Evolutionary conservation across 2,888 invertebrate species (phyloP).

Genomic region (Drosophila rellima): DNA sequence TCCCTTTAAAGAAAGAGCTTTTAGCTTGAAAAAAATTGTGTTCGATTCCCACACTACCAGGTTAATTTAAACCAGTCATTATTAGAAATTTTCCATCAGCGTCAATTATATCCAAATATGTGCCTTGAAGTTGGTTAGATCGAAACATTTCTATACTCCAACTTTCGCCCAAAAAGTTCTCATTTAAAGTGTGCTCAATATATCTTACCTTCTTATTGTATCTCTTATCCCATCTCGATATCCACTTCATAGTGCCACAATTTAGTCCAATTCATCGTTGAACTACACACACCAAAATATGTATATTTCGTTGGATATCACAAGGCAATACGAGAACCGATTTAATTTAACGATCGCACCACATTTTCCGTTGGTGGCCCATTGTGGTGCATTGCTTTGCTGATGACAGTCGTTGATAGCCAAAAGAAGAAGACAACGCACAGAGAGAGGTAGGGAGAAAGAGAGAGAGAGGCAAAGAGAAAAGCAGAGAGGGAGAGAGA

Average conservation of each 20-base stretch:
- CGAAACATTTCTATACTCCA: no score
- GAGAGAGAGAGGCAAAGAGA: not conserved
- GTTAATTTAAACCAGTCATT: no score
- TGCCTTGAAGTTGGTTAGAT: no score
- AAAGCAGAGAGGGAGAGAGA: not conserved
- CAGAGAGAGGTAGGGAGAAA: not conserved
- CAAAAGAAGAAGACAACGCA: constrained; percentile 3
- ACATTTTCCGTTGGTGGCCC: constrained; percentile 1
- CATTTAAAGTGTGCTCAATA: no score
- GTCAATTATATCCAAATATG: no score
- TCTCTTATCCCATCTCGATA: not conserved
- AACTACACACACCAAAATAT: not conserved
- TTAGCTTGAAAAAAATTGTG: no score
- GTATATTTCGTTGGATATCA: not conserved
- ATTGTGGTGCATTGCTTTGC: constrained; percentile 15
- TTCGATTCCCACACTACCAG: no score
- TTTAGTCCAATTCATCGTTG: not conserved
- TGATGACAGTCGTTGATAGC: constrained; percentile 31
- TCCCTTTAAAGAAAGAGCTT: no score
- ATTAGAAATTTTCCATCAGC: no score
- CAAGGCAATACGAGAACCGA: constrained; percentile 5
- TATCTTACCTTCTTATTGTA: no score
- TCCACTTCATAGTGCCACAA: not conserved
- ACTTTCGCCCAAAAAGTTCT: no score
- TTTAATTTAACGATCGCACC: constrained; percentile 21